Conservation (phyloP, 2,797 vertebrate species). For the Helostoma temminkii region DNA sequence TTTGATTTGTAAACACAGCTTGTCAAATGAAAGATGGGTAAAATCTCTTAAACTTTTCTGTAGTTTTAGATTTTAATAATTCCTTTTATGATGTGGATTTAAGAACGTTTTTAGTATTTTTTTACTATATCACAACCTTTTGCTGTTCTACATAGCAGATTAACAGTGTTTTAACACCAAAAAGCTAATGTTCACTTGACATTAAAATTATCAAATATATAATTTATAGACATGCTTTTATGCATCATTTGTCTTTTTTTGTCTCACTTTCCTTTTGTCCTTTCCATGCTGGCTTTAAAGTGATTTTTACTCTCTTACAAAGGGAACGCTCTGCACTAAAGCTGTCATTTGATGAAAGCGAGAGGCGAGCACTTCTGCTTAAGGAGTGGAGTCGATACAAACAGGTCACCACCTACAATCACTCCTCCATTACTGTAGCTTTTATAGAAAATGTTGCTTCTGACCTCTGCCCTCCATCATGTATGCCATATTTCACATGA, state of each 20-base stretch:
- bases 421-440: conserved; percentile 15
- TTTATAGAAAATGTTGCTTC: conserved; percentile 21
- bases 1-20: too few relatives aligned
- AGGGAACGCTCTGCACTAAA: conserved; percentile 83
- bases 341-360: conserved; percentile 86
- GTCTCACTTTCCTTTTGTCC: neutral
- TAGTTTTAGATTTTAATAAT: too few relatives aligned
- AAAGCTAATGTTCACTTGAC: neutral
- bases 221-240: conserved; percentile 1
- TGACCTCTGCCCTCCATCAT: conserved; percentile 6
- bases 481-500: neutral
- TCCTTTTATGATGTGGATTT: too few relatives aligned
- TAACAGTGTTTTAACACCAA: neutral
- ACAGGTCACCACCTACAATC: conserved; percentile 65
- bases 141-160: neutral
- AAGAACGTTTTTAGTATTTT: too few relatives aligned
- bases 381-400: conserved; percentile 92
- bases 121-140: neutral
- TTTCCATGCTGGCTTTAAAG: neutral
- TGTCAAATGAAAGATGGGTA: too few relatives aligned
- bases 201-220: neutral
- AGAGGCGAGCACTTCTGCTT: conserved; percentile 88
- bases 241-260: neutral
- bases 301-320: conserved; percentile 28
- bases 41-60: too few relatives aligned